Conservation (phyloP, 2,797 vertebrate species). For the Zalophus californianus region DNA sequence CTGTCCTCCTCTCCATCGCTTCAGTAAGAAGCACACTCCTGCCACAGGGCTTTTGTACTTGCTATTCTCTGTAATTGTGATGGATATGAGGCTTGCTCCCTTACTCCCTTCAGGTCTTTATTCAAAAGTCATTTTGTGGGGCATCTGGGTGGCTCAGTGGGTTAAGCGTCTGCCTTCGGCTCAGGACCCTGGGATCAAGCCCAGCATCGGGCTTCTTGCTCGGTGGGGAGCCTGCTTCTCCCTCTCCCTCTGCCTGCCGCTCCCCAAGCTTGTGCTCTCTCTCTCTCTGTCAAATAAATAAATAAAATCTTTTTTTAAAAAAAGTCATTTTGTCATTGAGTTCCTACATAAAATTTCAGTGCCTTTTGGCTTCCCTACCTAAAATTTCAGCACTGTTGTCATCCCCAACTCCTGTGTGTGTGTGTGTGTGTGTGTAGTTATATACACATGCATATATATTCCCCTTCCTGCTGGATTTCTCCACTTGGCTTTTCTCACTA, state of each 20-base stretch:
- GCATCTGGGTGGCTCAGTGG: too few species aligned
- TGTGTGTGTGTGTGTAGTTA: not conserved
- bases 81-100: not conserved
- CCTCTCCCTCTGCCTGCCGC: too few species aligned
- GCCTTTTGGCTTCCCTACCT: not conserved
- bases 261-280: too few species aligned
- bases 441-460: not conserved
- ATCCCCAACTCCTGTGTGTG: not conserved
- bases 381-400: not conserved
- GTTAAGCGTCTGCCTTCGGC: too few species aligned
- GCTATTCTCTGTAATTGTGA: not conserved
- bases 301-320: too few species aligned
- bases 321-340: slow-evolving; percentile 20
- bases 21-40: not conserved
- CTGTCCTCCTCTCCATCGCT: not conserved
- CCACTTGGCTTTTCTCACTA: not conserved
- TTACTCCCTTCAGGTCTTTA: slow-evolving; percentile 8
- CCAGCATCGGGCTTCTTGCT: too few species aligned
- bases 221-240: too few species aligned
- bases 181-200: too few species aligned
- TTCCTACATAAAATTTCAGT: not conserved
- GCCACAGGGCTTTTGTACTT: slow-evolving; percentile 32
- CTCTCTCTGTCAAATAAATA: too few species aligned
- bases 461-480: not conserved
- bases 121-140: not conserved